Evolutionary conservation across 2,797 vertebrate species (phyloP).

Genomic region (Chiroxiphia lanceolata): DNA sequence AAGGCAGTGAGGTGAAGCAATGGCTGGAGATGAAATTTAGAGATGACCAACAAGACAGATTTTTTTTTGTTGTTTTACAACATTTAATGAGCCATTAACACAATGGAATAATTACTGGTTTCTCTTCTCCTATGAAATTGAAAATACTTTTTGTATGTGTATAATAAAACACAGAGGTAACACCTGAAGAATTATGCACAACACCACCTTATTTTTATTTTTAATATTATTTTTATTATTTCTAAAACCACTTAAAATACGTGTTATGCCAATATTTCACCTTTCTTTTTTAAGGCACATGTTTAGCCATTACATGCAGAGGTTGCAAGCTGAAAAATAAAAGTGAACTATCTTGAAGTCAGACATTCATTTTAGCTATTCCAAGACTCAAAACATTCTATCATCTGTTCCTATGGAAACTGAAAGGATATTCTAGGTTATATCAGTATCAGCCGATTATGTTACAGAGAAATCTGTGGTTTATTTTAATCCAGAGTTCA

Average conservation of each 20-base stretch:
- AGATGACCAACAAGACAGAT: background rate
- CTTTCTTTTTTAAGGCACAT: background rate
- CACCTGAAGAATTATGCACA: background rate
- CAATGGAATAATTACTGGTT: background rate
- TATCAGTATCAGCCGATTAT: constrained; percentile 70
- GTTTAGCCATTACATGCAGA: background rate
- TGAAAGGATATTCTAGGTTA: constrained; percentile 74
- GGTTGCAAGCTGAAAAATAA: constrained; percentile 14
- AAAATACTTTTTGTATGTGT: background rate
- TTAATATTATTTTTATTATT: background rate
- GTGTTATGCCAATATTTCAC: background rate
- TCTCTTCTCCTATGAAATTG: background rate
- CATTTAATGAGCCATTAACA: background rate
- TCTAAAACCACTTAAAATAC: background rate
- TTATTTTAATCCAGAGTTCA: constrained; percentile 73
- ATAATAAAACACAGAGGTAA: background rate
- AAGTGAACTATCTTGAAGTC: constrained; percentile 40
- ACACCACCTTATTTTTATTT: background rate
- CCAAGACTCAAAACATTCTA: constrained; percentile 67
- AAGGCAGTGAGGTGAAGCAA: background rate
- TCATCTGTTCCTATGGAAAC: constrained; percentile 76
- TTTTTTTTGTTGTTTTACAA: background rate
- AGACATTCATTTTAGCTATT: constrained; percentile 56
- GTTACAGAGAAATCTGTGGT: constrained; percentile 62
- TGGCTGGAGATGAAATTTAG: background rate